Conservation (phyloP, 2,888 invertebrate genomes). For the Toxonevra muliebris region DNA sequence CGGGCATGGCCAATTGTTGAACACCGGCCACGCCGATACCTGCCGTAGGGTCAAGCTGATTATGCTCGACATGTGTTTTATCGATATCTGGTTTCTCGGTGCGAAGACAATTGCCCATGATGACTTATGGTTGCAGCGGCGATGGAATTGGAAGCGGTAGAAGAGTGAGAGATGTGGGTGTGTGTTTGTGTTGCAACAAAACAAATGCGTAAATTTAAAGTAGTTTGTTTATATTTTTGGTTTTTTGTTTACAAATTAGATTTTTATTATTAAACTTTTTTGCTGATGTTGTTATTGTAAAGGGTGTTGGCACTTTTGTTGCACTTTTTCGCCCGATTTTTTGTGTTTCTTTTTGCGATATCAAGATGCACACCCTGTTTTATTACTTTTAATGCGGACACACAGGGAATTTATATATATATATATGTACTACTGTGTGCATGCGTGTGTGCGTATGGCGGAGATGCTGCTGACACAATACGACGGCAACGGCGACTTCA, state of each 20-base stretch:
- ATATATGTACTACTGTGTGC: slow-evolving; percentile 20
- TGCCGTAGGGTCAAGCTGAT: slow-evolving; percentile 59
- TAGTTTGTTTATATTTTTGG: background rate
- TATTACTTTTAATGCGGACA: background rate
- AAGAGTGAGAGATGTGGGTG: background rate
- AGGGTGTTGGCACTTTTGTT: slow-evolving; percentile 30
- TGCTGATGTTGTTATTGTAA: slow-evolving; percentile 13
- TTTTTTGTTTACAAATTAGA: background rate
- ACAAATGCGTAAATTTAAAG: background rate
- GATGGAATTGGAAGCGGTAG: background rate
- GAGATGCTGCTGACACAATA: background rate
- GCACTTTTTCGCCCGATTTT: background rate
- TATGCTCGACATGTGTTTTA: slow-evolving; percentile 59
- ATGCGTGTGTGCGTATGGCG: slow-evolving; percentile 21
- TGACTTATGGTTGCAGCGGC: slow-evolving; percentile 6
- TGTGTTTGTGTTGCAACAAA: background rate
- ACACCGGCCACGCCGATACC: slow-evolving; percentile 53
- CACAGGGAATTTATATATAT: background rate
- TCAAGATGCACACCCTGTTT: slow-evolving; percentile 1
- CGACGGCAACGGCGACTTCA: background rate
- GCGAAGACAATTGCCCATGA: slow-evolving; percentile 87
- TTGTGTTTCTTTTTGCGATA: background rate
- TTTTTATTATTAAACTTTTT: background rate
- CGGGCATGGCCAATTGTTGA: slow-evolving; percentile 58
- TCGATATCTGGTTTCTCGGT: slow-evolving; percentile 74